Percentiles rank a stretch among this genome's conserved stretches.
These are phyloP conservation scores for Cryptophagus acutangulus DNA, from an alignment of 2,888 invertebrate species.

Conservation along the genomic window DNA sequence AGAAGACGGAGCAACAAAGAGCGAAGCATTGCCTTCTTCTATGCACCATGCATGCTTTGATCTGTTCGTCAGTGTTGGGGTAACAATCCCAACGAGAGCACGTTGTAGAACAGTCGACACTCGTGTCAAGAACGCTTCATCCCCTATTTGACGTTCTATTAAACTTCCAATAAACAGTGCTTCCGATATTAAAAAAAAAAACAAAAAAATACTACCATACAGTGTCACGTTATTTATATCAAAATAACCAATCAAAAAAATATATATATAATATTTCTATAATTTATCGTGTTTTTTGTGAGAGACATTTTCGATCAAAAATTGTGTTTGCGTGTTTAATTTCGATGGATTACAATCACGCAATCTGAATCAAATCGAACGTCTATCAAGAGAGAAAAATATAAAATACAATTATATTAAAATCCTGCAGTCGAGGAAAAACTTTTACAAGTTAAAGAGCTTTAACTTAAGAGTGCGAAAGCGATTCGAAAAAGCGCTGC, in stretches of 20 bases:
- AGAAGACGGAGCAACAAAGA: slow-evolving; percentile 37
- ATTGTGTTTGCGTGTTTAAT: slow-evolving; percentile 32
- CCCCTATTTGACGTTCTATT: neutral
- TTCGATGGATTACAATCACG: slow-evolving; percentile 32
- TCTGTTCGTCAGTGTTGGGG: slow-evolving; percentile 51
- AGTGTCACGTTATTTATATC: slow-evolving; percentile 12
- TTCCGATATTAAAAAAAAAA: slow-evolving; percentile 2
- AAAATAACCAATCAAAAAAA: slow-evolving; percentile 10
- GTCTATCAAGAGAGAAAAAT: slow-evolving; percentile 25
- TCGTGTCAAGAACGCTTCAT: slow-evolving; percentile 5
- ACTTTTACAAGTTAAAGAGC: slow-evolving; percentile 3
- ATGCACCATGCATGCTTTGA: slow-evolving; percentile 54
- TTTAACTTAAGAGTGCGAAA: no score
- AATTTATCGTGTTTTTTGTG: slow-evolving; percentile 23
- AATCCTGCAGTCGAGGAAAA: no score
- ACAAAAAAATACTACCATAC: neutral
- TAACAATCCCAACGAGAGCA: slow-evolving; percentile 55
- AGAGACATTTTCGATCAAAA: slow-evolving; percentile 34
- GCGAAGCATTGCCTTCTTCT: slow-evolving; percentile 44
- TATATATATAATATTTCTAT: no score
- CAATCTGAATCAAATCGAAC: slow-evolving; percentile 30
- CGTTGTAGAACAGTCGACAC: slow-evolving; percentile 38
- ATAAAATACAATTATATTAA: no score
- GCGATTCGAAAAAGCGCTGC: no score
- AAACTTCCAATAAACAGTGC: slow-evolving; percentile 7